phyloP scores from a whole-genome alignment of 2,888 invertebrate species.

The Lochmaea crataegi region DNA sequence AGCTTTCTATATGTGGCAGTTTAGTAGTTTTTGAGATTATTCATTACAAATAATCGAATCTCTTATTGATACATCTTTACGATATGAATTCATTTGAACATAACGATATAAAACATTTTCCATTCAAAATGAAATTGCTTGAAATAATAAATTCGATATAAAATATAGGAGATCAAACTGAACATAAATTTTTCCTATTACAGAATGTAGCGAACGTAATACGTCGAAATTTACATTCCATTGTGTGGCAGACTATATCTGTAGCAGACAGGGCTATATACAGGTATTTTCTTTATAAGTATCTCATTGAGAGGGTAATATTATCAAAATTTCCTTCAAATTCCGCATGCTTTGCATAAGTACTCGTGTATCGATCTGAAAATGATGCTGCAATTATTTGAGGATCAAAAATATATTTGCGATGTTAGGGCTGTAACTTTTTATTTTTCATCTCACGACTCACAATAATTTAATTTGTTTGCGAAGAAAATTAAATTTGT shows the following conservation, averaged over 20 bases:
- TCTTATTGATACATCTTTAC: too few relatives aligned
- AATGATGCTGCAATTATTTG: background rate
- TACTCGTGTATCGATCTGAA: background rate
- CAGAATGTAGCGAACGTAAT: background rate
- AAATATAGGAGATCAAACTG: background rate
- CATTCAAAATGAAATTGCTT: too few relatives aligned
- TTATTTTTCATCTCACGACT: too few relatives aligned
- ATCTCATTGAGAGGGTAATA: background rate
- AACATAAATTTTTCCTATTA: background rate
- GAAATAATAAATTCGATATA: background rate
- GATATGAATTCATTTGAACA: too few relatives aligned
- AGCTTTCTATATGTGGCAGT: too few relatives aligned
- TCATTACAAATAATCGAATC: too few relatives aligned
- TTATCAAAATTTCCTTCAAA: background rate
- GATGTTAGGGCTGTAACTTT: too few relatives aligned
- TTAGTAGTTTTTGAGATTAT: too few relatives aligned
- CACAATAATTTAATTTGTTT: too few relatives aligned
- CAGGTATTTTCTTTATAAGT: slow-evolving; percentile 11
- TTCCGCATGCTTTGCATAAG: background rate
- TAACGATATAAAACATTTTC: too few relatives aligned
- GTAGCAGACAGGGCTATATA: background rate
- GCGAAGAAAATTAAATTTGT: too few relatives aligned
- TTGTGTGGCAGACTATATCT: background rate
- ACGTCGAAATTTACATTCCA: background rate
- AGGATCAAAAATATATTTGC: too few relatives aligned